Percentiles rank a stretch among this genome's conserved stretches.
Conservation (phyloP, 2,113 vertebrate species). For the Sciurus niger region DNA sequence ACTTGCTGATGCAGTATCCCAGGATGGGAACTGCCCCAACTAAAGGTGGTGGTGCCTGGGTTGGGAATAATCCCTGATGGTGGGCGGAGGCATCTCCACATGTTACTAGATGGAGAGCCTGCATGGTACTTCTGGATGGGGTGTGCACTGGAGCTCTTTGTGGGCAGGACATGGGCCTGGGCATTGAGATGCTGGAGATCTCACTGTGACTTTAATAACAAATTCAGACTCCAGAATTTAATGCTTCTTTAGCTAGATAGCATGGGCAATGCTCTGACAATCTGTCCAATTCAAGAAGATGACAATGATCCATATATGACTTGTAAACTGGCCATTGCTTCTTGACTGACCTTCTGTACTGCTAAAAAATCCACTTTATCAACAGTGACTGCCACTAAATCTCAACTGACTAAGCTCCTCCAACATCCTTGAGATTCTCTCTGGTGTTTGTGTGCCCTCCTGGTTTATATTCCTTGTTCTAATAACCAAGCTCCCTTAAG, state of each 20-base stretch:
- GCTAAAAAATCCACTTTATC: background rate
- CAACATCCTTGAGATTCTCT: background rate
- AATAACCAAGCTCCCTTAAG: background rate
- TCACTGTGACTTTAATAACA: background rate
- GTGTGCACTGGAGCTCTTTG: no score
- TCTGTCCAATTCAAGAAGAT: background rate
- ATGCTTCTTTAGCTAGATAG: background rate
- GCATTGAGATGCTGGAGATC: no score
- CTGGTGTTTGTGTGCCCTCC: background rate
- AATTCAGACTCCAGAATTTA: conserved; percentile 16
- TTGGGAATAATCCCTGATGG: no score
- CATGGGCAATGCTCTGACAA: background rate
- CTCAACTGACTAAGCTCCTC: background rate
- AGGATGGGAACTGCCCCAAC: no score
- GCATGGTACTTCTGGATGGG: no score
- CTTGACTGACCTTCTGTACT: background rate
- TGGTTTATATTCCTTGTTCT: background rate
- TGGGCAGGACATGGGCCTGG: no score
- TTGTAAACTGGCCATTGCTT: background rate
- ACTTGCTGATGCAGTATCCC: no score
- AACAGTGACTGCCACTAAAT: background rate
- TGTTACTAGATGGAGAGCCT: no score
- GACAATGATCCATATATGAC: background rate
- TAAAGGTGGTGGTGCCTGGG: no score
- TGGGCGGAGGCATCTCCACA: no score